Conservation (phyloP, 35 echinoderm and acorn worm species). For the Apostichopus japonicus region DNA sequence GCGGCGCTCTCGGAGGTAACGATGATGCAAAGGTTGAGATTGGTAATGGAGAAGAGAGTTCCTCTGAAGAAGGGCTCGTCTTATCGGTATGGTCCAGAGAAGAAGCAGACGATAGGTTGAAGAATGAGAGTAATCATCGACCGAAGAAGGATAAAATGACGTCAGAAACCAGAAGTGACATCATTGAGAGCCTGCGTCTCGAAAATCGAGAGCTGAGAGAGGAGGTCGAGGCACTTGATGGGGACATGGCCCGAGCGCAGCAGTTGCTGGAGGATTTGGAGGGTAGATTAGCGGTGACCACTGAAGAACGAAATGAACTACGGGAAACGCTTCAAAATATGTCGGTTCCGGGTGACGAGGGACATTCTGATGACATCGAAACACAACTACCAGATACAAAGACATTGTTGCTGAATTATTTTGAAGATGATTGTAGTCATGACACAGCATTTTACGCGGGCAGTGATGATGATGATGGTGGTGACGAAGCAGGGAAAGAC, state of each 20-base stretch:
- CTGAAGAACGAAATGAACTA: not conserved
- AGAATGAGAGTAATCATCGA: not conserved
- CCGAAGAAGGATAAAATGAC: not conserved
- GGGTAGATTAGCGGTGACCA: conserved; percentile 20
- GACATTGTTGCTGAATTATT: not conserved
- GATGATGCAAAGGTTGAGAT: not conserved
- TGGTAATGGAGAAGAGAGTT: conserved; percentile 9
- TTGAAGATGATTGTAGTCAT: conserved; percentile 33
- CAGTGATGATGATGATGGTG: not conserved
- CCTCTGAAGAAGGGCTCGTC: conserved; percentile 43
- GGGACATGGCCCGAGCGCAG: conserved; percentile 55
- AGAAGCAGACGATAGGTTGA: not conserved
- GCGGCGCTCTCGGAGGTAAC: not conserved
- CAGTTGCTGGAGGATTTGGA: conserved; percentile 67
- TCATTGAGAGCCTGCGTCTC: conserved; percentile 33
- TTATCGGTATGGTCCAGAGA: conserved; percentile 42
- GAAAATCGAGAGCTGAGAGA: conserved; percentile 63
- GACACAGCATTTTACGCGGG: conserved; percentile 34
- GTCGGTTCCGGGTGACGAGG: not conserved
- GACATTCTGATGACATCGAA: not conserved
- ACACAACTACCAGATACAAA: not conserved
- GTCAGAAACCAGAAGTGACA: not conserved
- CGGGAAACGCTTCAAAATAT: not conserved
- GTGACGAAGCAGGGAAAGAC: not conserved
- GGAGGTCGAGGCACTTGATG: conserved; percentile 66